These are phyloP conservation scores for Yponomeuta plumbellus DNA, from an alignment of 2,888 invertebrate genomes.

Conservation along the genomic window DNA sequence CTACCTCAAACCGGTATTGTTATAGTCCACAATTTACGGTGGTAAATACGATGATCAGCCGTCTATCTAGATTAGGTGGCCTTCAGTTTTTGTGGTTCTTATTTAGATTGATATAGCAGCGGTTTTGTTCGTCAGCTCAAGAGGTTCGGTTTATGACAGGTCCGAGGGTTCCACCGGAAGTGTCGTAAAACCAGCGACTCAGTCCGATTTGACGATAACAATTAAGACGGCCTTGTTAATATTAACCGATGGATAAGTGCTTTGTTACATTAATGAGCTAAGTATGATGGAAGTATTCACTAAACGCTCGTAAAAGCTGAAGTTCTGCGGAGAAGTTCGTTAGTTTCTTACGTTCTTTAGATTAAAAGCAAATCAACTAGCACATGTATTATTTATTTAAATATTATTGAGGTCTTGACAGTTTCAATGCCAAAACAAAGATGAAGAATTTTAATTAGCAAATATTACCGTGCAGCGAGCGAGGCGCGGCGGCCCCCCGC, in stretches of 20 bases:
- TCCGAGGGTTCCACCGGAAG: conserved; percentile 60
- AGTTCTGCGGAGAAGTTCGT: background rate
- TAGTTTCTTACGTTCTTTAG: background rate
- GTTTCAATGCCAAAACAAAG: conserved; percentile 34
- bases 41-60: conserved; percentile 2
- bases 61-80: background rate
- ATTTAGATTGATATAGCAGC: conserved; percentile 11
- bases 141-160: conserved; percentile 44
- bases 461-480: conserved; percentile 39
- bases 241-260: conserved; percentile 66
- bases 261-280: conserved; percentile 21
- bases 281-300: background rate
- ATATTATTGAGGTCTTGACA: conserved; percentile 1
- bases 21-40: conserved; percentile 1
- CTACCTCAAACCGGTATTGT: background rate
- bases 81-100: background rate
- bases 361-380: background rate
- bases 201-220: conserved; percentile 65
- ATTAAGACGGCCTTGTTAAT: conserved; percentile 70
- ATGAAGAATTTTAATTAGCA: conserved; percentile 68
- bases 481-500: conserved; percentile 53
- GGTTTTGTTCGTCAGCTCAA: conserved; percentile 14
- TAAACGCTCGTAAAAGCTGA: background rate
- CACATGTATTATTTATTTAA: background rate
- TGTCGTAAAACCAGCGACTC: conserved; percentile 58